Evolutionary conservation across 1,140 invertebrate species (phyloP), one percentile per base, ranked within the genome.

Genomic region (Apocrypta bakeri): DNA sequence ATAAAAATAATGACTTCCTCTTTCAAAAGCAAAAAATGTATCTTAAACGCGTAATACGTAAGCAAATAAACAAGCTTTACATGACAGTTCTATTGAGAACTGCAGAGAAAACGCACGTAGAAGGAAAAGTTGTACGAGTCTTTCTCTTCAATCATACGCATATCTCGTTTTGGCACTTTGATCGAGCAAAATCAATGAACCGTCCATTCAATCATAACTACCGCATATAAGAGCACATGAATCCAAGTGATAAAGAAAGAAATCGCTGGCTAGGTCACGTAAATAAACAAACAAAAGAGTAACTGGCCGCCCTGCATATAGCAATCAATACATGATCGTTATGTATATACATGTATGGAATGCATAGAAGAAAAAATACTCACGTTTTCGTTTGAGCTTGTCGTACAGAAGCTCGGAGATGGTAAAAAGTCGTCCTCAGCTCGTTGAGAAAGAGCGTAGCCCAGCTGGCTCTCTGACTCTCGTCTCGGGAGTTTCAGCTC

Each of bases 391-490:
- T 56, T n/a, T 21, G 48, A 56, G 48, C n/a, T 37, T 4, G 48
- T 56, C 21, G 48, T 17, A n/a, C 48, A 56, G 48, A 17, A 56
- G 17, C 48, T 21, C 48, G 17, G 48, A 56, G 48, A 21, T 21
- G 17, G n/a, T 21, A 56, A 37, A 37, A 37, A 37, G 9, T 37
- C 17, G 48, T 56, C 48, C 48, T 56, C 7, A 56, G 48, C 48
- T 56, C n/a, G 33, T 37, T n/a, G 48, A 0, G 48, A 21, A 56
- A 56, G 7, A 56, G 9, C 33, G 33, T 25, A 66, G 64, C 64
- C 64, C 64, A 66, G 64, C 64, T 66, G 64, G 64, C 64, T 66
- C 64, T 25, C 25, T 25, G 48, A 21, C 48, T 66, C 25, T 9
- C 64, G n/a, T 66, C 64, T 12, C n/a, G 48, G 17, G 48, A 56